A percentile compares a stretch with the other conserved stretches of the same genome.
Evolutionary conservation across 2,888 invertebrate species (phyloP).

Genomic region (Pheosia tremula): DNA sequence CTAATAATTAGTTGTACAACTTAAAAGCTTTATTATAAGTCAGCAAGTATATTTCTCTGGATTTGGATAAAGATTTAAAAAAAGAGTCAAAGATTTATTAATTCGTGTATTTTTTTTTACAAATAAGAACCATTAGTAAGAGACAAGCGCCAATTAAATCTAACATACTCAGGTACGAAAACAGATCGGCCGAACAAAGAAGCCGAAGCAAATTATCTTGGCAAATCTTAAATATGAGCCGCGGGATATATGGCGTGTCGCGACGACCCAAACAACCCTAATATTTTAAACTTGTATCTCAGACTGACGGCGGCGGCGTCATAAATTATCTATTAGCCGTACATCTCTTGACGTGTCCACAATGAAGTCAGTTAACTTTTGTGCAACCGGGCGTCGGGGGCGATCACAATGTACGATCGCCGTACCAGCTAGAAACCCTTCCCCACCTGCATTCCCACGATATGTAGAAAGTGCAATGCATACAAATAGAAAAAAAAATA

Average conservation of each 20-base stretch:
- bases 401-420: constrained; percentile 55
- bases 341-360: constrained; percentile 78
- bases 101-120: constrained; percentile 14
- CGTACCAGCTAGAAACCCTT: constrained; percentile 66
- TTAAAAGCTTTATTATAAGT: too few relatives aligned
- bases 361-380: constrained; percentile 77
- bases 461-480: constrained; percentile 73
- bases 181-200: constrained; percentile 45
- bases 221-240: constrained; percentile 62
- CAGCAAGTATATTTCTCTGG: too few relatives aligned
- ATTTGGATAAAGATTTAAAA: too few relatives aligned
- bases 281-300: constrained; percentile 69
- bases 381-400: constrained; percentile 70
- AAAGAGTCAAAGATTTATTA: constrained; percentile 19
- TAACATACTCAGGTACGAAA: constrained; percentile 23
- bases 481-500: constrained; percentile 54
- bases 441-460: constrained; percentile 84
- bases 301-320: constrained; percentile 63
- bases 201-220: constrained; percentile 64
- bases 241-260: constrained; percentile 54
- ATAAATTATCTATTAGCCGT: constrained; percentile 83
- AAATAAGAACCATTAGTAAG: constrained; percentile 27
- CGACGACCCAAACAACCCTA: constrained; percentile 70
- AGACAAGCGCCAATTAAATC: constrained; percentile 37
- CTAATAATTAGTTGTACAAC: too few relatives aligned